Conservation (phyloP, 2,888 invertebrate genomes). For the Heliconius aoede region DNA sequence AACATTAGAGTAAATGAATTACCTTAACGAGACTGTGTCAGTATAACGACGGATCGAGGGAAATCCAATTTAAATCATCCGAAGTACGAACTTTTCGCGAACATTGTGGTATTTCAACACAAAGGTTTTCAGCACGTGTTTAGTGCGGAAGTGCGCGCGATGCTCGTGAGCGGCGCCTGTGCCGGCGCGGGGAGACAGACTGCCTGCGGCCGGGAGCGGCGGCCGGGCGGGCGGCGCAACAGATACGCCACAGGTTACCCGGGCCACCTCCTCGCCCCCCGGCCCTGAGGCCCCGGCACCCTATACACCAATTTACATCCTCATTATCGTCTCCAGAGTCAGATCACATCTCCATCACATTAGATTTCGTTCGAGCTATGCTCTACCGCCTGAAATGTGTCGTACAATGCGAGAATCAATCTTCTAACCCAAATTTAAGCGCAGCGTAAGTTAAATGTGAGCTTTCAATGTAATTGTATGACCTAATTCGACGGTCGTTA, state of each 20-base stretch:
- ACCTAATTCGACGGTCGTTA: too few relatives aligned
- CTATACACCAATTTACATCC: slow-evolving; percentile 75
- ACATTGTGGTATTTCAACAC: slow-evolving; percentile 52
- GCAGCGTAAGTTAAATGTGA: background rate
- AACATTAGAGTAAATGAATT: slow-evolving; percentile 29
- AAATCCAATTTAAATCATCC: slow-evolving; percentile 25
- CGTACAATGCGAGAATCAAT: background rate
- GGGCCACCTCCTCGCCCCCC: slow-evolving; percentile 64
- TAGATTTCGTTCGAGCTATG: background rate
- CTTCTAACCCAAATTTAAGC: background rate
- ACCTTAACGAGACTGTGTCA: slow-evolving; percentile 44
- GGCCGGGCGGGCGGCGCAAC: slow-evolving; percentile 74
- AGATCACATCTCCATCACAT: slow-evolving; percentile 54
- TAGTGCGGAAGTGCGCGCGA: slow-evolving; percentile 62
- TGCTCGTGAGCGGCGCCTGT: slow-evolving; percentile 51
- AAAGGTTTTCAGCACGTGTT: slow-evolving; percentile 65
- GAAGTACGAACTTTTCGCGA: slow-evolving; percentile 46
- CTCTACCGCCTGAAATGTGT: background rate
- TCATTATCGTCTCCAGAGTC: slow-evolving; percentile 71
- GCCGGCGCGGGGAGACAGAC: slow-evolving; percentile 54
- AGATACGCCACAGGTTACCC: slow-evolving; percentile 83
- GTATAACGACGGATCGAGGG: slow-evolving; percentile 34
- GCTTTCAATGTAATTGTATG: background rate
- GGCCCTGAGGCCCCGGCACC: slow-evolving; percentile 54
- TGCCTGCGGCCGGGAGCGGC: slow-evolving; percentile 55